Evolutionary conservation across 92 coral and sea anemone species (phyloP).

Genomic region (Parazoanthus swiftii): DNA sequence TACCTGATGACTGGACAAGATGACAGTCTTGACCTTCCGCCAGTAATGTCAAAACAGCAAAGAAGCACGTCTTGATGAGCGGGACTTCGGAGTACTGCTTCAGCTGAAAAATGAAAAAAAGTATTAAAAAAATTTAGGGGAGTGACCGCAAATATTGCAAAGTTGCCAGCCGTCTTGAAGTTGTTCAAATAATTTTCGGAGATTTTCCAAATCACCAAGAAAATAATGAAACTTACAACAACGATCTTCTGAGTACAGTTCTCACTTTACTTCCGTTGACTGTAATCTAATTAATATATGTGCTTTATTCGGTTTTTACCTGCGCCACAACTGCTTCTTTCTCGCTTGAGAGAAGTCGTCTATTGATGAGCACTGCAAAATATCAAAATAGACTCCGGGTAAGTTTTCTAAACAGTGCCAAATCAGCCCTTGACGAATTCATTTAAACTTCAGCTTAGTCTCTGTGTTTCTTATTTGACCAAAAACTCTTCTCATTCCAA

Average conservation of each 20-base stretch:
- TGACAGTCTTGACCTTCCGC: conserved; percentile 63
- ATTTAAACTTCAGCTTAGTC: not conserved
- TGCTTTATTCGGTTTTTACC: conserved; percentile 42
- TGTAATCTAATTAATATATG: no score
- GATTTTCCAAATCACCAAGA: no score
- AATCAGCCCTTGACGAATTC: not conserved
- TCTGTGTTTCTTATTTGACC: not conserved
- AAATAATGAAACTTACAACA: no score
- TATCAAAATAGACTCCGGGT: not conserved
- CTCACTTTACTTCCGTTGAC: no score
- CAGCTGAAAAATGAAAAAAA: conserved; percentile 49
- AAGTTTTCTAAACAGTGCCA: not conserved
- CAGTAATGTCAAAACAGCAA: conserved; percentile 67
- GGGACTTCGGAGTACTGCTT: conserved; percentile 89
- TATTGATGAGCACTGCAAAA: conserved; percentile 80
- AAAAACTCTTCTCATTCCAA: not conserved
- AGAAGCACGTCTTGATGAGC: conserved; percentile 72
- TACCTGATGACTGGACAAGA: conserved; percentile 82
- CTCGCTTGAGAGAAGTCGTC: conserved; percentile 83
- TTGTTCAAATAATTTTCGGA: no score
- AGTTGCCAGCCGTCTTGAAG: no score
- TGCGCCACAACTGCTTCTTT: conserved; percentile 95
- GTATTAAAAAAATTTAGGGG: not conserved
- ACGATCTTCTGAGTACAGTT: no score
- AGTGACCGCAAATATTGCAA: no score